Evolutionary conservation across 2,888 invertebrate species (phyloP), one percentile per base, ranked within the genome.

Genomic region (Geotrupes spiniger): DNA sequence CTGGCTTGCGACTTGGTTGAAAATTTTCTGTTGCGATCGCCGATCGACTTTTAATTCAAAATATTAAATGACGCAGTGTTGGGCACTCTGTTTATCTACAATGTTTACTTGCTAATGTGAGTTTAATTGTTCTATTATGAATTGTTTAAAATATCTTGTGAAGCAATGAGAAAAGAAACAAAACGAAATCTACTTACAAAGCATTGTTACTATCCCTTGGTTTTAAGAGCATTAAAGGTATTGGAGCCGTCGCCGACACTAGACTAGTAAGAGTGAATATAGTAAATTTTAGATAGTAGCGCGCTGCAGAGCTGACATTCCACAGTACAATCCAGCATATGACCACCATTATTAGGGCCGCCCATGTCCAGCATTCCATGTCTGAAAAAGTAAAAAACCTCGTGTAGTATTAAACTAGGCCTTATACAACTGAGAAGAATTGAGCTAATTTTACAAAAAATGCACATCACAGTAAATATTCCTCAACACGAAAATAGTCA

Each of bases 131-230:
- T 11, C 15, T 6, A 21, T 21, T 21, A 21, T 21, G 6, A 21
- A 21, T 21, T 21, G 21, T 21, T 21, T n/a, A n/a, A n/a, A n/a
- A 15, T 36, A 15, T 36, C 11, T 14, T 14, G 2, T 36, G 1
- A 14, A 8, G n/a, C 25, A 38, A 14, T 14, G 21, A 42, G 15
- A 50, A 27, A 49, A 41, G 9, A 8, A 4, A 9, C 28, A 39
- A 36, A 17, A 12, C 3, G 4, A 10, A 42, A 31, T 39, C 11
- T 70, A 82, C 87, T 87, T 78, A 91, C 90, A 89, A 69, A 10
- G 87, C 89, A 74, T 91, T 91, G 65, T 78, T 82, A 58, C 86
- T 85, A 67, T 85, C 82, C 57, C 82, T 79, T 1, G 89, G 88
- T 56, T 78, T 80, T 12, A 85, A 66, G 49, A 90, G 70, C 87